Evolutionary conservation across 2,113 vertebrate species (phyloP).

Genomic region (Piliocolobus tephrosceles): DNA sequence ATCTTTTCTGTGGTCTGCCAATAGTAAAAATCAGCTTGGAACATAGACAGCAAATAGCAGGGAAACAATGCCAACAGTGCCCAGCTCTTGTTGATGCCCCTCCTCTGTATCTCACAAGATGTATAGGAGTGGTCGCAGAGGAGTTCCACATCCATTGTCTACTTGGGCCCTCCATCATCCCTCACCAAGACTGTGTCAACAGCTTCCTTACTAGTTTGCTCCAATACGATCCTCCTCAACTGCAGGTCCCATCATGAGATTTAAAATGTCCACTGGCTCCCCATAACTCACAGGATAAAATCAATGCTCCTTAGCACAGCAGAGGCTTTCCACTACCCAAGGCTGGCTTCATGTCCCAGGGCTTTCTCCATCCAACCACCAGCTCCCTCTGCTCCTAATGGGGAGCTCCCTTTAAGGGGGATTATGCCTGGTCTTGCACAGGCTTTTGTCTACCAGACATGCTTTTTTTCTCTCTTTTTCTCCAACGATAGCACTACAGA

Average conservation of each 20-base stretch:
- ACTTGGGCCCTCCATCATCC: too few species aligned
- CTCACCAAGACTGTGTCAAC: background rate
- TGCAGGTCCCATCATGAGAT: too few species aligned
- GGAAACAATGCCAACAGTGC: background rate
- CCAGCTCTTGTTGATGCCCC: background rate
- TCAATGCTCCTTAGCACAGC: background rate
- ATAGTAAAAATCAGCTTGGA: background rate
- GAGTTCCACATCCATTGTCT: background rate
- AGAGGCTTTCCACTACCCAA: background rate
- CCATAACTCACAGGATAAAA: background rate
- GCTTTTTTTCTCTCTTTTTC: background rate
- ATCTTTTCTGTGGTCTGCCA: background rate
- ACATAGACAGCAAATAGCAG: background rate
- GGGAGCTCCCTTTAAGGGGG: background rate
- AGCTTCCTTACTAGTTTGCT: background rate
- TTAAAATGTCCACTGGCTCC: background rate
- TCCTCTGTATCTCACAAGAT: background rate
- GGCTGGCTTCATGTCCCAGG: background rate
- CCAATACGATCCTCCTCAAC: background rate
- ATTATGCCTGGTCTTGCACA: background rate
- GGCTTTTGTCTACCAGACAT: background rate
- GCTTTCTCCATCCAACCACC: background rate
- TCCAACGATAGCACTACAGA: background rate
- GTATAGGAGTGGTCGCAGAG: background rate
- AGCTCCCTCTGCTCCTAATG: background rate